Evolutionary conservation across 2,888 invertebrate species (phyloP).

Genomic region (Anoncus sp.): DNA sequence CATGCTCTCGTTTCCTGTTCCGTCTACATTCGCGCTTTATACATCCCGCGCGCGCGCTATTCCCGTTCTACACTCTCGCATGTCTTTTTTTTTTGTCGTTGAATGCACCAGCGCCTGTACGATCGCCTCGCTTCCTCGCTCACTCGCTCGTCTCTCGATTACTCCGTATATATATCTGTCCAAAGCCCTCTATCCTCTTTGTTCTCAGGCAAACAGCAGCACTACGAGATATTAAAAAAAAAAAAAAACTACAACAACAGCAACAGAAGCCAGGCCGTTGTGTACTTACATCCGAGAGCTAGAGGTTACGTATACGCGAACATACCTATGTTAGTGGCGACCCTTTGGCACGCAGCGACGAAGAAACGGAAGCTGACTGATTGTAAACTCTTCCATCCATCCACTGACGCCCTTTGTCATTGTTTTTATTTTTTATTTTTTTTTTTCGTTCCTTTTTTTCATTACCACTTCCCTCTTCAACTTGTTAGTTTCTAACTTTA

Average conservation of each 20-base stretch:
- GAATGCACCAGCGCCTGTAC: slow-evolving; percentile 31
- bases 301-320: slow-evolving; percentile 36
- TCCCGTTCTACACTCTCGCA: slow-evolving; percentile 16
- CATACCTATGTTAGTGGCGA: slow-evolving; percentile 27
- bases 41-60: slow-evolving; percentile 2
- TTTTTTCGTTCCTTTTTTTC: slow-evolving; percentile 28
- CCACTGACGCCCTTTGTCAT: slow-evolving; percentile 32
- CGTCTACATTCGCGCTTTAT: slow-evolving; percentile 41
- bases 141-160: slow-evolving; percentile 38
- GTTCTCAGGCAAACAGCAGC: slow-evolving; percentile 65
- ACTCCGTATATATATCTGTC: slow-evolving; percentile 57
- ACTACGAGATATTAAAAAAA: slow-evolving; percentile 80
- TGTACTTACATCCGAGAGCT: slow-evolving; percentile 48
- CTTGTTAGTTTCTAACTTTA: slow-evolving; percentile 1
- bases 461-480: slow-evolving; percentile 31
- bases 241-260: not conserved
- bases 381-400: slow-evolving; percentile 43
- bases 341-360: slow-evolving; percentile 74
- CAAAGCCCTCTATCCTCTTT: slow-evolving; percentile 69
- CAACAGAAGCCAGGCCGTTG: slow-evolving; percentile 26
- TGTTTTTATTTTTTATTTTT: slow-evolving; percentile 23
- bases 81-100: slow-evolving; percentile 25
- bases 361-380: slow-evolving; percentile 77
- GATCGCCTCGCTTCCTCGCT: slow-evolving; percentile 44
- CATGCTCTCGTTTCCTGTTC: slow-evolving; percentile 34